Base-by-base conservation (phyloP, 1,140 invertebrate species). In the Centruroides sculpturatus region DNA sequence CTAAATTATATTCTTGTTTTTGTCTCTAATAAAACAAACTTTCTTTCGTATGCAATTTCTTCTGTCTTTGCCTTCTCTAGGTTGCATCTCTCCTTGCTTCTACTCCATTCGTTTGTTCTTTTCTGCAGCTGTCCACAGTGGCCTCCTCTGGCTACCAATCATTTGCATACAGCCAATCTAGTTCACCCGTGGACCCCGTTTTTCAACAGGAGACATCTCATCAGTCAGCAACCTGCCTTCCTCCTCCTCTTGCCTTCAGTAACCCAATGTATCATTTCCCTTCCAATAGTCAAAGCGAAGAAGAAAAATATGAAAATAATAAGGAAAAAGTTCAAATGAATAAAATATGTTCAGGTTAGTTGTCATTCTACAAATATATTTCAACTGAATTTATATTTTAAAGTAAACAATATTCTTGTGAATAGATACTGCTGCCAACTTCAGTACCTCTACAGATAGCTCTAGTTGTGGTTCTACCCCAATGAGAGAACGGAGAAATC, bases 111-210 rank as follows among this genome's bases (percentile, higher is more conserved):
- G 51, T 53, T 36, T 50, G 34, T 54, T 59, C 11, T 56, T 56
- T 59, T 51, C 52, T 61, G 12, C 41, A 86, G 59, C 70, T 87
- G 47, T 88, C 85, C 23, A 87, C 86, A 62, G 85, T 88, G 58
- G 87, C 86, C 3, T 89, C 87, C 35, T 91, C 87, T 2, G 89
- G 89, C 3, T 93, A 92, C 71, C 89, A 93, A 73, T 91, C 88
- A 67, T 89, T 91, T 69, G 87, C 87, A 6, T 90, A 89, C 71
- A 91, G 87, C 69, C 88, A 90, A 71, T 90, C 87, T 61, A 89
- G 85, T 66, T 90, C 87, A 70, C 88, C 89, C n/a, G 85, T 90
- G 4, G 88, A 92, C 70, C 78, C 84, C 9, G 77, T 76, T 7
- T 71, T 73, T 46, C 59, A 72, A 62, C 59, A 69, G 10, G 61